Evolutionary conservation across 2,888 invertebrate genomes (phyloP), one percentile per base, ranked within the genome.

Genomic region (Creontiades dilutus): DNA sequence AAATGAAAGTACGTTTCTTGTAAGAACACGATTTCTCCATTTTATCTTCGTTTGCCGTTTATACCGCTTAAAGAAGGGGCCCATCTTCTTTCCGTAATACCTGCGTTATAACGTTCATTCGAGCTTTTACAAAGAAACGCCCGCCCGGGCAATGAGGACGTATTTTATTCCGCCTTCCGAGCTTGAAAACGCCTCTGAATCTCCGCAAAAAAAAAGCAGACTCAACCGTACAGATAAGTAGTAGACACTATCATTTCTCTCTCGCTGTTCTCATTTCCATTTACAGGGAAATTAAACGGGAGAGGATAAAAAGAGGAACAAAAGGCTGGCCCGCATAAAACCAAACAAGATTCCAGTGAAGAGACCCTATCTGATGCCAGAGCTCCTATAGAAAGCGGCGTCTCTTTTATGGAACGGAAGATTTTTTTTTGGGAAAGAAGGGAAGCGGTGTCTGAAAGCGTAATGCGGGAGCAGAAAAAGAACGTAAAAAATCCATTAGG

Each of bases 401-500:
- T 68, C 27, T 68, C 68, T 23, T 68, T 11, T 7, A 5, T 0
- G 19, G 9, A 23, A 68, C 19, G 9, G 23, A 19, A 68, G 61
- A 9, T 68, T 68, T 68, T 68, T 68, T 68, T n/a, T n/a, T n/a
- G n/a, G n/a, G 5, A 68, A 23, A 68, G 27, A 23, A 23, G 68
- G 23, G 68, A 27, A 68, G 19, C 46, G 46, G 78, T 78, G 16
- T 78, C 78, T 46, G 78, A 47, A 47, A 78, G 37, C 78, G 46
- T 78, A 78, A 78, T 78, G 78, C 78, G 78, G 78, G 78, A 9
- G 46, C 28, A n/a, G 46, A 19, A 46, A 28, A 28, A 78, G 47
- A 78, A 78, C 78, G 78, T 78, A 78, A 78, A 78, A 78, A 78
- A 46, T 78, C 78, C 78, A 78, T 78, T 78, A 78, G 78, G 13